phyloP scores from a whole-genome alignment of 2,113 vertebrate species.

The Emydura subglobosa region DNA sequence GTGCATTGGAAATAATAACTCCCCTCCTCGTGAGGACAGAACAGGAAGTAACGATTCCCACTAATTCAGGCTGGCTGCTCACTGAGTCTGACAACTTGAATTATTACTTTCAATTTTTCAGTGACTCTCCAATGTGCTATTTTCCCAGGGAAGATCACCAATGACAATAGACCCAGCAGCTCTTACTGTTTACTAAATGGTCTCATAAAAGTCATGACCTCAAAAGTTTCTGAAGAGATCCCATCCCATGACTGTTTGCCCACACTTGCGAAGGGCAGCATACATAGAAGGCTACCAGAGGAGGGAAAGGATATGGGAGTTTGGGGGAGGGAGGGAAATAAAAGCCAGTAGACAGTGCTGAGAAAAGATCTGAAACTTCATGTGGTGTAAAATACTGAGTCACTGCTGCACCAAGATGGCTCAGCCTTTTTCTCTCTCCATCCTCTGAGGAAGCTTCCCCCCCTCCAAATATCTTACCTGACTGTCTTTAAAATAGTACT shows the following conservation, averaged over 20 bases:
- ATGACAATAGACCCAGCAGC: conserved; percentile 49
- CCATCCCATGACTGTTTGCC: conserved; percentile 59
- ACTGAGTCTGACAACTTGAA: conserved; percentile 61
- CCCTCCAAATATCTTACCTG: conserved; percentile 28
- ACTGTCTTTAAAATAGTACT: neutral
- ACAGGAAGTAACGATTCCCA: conserved; percentile 39
- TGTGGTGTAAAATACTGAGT: neutral
- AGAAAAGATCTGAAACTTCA: neutral
- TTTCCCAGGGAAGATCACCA: conserved; percentile 69
- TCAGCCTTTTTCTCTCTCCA: neutral
- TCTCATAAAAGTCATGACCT: neutral
- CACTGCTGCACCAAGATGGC: neutral
- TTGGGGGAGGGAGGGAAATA: neutral
- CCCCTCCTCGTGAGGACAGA: neutral
- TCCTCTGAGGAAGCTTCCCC: conserved; percentile 16
- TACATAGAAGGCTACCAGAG: neutral
- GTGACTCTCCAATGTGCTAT: conserved; percentile 40
- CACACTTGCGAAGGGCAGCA: conserved; percentile 36
- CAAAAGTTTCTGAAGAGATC: conserved; percentile 54
- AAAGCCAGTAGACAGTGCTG: neutral
- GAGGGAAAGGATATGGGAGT: neutral
- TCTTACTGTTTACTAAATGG: conserved; percentile 55
- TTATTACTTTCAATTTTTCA: conserved; percentile 57
- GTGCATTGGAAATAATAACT: conserved; percentile 52
- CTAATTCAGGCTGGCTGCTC: conserved; percentile 42